Conservation (phyloP, 2,888 invertebrate species). For the Arrhopalites spinosus region DNA sequence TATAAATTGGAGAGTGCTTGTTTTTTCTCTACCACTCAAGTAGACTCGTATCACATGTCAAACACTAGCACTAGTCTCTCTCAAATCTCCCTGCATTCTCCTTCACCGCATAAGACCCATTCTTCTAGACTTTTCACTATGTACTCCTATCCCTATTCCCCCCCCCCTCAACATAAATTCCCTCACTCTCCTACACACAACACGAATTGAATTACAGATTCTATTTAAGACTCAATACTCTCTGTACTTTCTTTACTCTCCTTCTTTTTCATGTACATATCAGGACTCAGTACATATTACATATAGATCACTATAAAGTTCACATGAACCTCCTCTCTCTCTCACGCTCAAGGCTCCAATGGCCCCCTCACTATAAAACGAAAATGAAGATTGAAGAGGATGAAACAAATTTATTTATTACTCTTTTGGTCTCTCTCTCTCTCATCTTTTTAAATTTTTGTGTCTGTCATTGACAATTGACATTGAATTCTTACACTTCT, state of each 20-base stretch:
- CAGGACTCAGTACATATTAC: too few relatives aligned
- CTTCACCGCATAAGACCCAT: background rate
- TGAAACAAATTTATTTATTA: background rate
- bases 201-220: too few relatives aligned
- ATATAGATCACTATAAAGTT: too few relatives aligned
- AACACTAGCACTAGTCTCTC: background rate
- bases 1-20: conserved; percentile 38
- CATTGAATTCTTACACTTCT: background rate
- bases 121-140: background rate
- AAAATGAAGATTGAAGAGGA: background rate
- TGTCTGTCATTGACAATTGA: too few relatives aligned
- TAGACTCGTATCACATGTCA: conserved; percentile 13
- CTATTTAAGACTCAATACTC: too few relatives aligned
- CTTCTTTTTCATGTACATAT: too few relatives aligned
- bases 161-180: background rate
- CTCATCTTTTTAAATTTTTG: background rate
- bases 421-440: background rate
- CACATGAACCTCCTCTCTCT: too few relatives aligned
- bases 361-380: too few relatives aligned
- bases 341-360: too few relatives aligned
- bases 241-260: background rate
- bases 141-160: background rate
- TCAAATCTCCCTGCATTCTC: background rate
- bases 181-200: background rate
- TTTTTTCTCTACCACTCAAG: conserved; percentile 29